A percentile compares a stretch with the other conserved stretches of the same genome.
phyloP scores from a whole-genome alignment of 1,140 invertebrate genomes.

The Drosophila nebulosa region DNA sequence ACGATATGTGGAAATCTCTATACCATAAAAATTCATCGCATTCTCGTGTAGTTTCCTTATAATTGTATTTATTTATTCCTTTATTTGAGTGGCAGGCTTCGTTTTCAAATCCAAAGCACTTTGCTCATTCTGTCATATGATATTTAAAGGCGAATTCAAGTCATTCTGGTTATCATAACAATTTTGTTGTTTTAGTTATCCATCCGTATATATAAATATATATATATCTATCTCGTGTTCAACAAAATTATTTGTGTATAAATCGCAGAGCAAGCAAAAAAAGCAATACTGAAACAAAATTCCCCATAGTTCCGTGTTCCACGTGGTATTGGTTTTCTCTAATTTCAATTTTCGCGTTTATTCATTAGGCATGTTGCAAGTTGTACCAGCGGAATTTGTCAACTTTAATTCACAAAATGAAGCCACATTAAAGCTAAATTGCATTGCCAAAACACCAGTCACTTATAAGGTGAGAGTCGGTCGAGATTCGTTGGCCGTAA shows the following conservation, averaged over 20 bases:
- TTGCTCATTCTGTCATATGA: neutral
- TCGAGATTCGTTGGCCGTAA: too few species aligned
- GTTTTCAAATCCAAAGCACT: neutral
- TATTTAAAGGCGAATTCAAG: neutral
- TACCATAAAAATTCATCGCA: too few species aligned
- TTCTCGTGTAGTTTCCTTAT: too few species aligned
- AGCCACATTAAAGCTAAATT: conserved; percentile 44
- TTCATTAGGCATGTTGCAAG: conserved; percentile 62
- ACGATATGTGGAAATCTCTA: too few species aligned
- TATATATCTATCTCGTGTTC: neutral
- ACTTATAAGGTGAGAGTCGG: conserved; percentile 57
- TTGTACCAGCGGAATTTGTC: conserved; percentile 88
- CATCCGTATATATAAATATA: too few species aligned
- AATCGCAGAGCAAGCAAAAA: neutral
- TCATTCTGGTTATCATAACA: neutral
- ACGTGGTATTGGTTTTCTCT: neutral
- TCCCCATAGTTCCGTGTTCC: neutral
- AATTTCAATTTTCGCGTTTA: conserved; percentile 2
- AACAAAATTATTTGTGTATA: neutral
- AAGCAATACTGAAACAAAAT: neutral
- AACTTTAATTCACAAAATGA: conserved; percentile 80
- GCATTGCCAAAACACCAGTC: conserved; percentile 30
- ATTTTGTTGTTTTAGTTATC: neutral
- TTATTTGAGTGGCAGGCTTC: too few species aligned
- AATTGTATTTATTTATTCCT: too few species aligned